phyloP scores from a whole-genome alignment of 2,888 invertebrate genomes.

The Cryptosula pallasiana region DNA sequence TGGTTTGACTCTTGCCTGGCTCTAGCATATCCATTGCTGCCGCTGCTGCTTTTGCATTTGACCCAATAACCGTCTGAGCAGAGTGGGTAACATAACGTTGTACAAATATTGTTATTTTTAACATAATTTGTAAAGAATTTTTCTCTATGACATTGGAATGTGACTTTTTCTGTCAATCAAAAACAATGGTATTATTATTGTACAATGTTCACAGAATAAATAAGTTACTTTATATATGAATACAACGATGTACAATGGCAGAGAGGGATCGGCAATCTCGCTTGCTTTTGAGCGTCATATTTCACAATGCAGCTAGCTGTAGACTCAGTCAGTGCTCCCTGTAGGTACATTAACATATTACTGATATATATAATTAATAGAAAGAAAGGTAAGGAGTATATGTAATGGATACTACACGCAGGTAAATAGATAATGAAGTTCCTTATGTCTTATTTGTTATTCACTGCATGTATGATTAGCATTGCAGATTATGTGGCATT shows the following conservation, averaged over 20 bases:
- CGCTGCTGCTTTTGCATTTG: not conserved
- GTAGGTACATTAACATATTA: no score
- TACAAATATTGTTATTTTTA: not conserved
- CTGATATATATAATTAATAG: no score
- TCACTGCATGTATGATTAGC: no score
- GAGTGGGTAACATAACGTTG: not conserved
- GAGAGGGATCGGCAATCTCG: not conserved
- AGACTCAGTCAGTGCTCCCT: no score
- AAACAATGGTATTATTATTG: not conserved
- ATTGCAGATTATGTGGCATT: no score
- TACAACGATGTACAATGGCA: not conserved
- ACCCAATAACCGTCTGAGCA: no score
- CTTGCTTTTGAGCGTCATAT: not conserved
- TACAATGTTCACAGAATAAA: not conserved
- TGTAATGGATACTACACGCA: no score
- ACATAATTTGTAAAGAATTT: not conserved
- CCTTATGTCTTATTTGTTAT: no score
- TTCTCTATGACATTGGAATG: not conserved
- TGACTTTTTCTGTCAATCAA: not conserved
- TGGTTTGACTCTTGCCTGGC: not conserved
- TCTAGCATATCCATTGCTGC: not conserved
- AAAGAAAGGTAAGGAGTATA: no score
- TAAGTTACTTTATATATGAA: not conserved
- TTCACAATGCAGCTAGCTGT: no score
- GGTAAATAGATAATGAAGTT: no score